These are phyloP conservation scores for Tetramorium simillimum DNA, from an alignment of 1,140 invertebrate species.

Conservation along the genomic window DNA sequence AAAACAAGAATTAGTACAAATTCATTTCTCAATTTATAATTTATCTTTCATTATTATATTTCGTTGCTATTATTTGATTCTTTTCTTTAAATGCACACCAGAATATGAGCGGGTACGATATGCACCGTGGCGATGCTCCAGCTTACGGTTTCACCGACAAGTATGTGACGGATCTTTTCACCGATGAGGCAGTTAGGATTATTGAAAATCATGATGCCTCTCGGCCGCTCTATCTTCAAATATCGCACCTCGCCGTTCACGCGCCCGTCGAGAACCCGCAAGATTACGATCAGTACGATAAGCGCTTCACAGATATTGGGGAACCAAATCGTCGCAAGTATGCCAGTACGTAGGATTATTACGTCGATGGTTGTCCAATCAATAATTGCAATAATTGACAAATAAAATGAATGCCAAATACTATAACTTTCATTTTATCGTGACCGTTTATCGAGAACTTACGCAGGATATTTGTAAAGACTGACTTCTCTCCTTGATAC, in stretches of 20 bases:
- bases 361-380: not conserved
- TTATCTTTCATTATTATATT: not conserved
- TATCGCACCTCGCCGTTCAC: conserved; percentile 90
- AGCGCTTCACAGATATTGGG: conserved; percentile 88
- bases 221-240: conserved; percentile 89
- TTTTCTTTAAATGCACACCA: conserved; percentile 47
- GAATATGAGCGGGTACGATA: conserved; percentile 86
- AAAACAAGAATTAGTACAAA: not conserved
- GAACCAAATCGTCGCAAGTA: conserved; percentile 89
- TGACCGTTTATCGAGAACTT: not conserved
- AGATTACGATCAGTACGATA: conserved; percentile 87
- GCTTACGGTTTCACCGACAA: conserved; percentile 88
- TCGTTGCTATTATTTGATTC: not conserved
- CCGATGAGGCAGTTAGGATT: conserved; percentile 87
- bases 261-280: conserved; percentile 87
- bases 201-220: conserved; percentile 87
- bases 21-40: not conserved
- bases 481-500: not conserved
- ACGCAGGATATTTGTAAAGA: not conserved
- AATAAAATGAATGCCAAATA: conserved; percentile 18
- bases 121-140: conserved; percentile 85
- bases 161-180: conserved; percentile 90
- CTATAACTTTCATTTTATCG: conserved; percentile 42
- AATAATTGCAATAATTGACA: not conserved
- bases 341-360: conserved; percentile 86